These are phyloP conservation scores for Rhinophrynus dorsalis DNA, from an alignment of 2,797 vertebrate species.

Conservation along the genomic window DNA sequence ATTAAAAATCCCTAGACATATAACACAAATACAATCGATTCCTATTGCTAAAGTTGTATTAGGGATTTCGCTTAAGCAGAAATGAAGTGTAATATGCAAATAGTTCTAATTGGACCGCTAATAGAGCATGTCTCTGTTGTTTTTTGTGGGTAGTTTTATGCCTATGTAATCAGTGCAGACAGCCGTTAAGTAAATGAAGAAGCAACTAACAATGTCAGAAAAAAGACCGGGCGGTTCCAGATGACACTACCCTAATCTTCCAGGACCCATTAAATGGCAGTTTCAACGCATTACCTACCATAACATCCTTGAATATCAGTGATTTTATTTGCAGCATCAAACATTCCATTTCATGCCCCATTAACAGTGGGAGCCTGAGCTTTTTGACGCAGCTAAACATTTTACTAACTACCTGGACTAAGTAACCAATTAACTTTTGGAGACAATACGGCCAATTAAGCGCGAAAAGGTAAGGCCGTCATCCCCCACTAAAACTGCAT, in stretches of 20 bases:
- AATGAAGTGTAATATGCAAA: slow-evolving; percentile 98
- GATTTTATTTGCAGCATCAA: slow-evolving; percentile 99
- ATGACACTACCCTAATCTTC: slow-evolving; percentile 99
- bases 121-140: slow-evolving; percentile 98
- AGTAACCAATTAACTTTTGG: slow-evolving; percentile 99
- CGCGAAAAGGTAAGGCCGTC: slow-evolving; percentile 97
- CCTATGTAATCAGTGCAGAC: slow-evolving; percentile 99
- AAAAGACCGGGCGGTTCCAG: slow-evolving; percentile 98
- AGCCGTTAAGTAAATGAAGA: slow-evolving; percentile 99
- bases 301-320: slow-evolving; percentile 99
- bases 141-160: slow-evolving; percentile 92
- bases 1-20: slow-evolving; percentile 6
- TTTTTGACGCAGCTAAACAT: slow-evolving; percentile 99
- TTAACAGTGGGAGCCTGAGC: slow-evolving; percentile 99
- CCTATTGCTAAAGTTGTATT: slow-evolving; percentile 78
- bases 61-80: slow-evolving; percentile 88
- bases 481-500: slow-evolving; percentile 87
- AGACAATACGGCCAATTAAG: slow-evolving; percentile 99
- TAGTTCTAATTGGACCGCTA: slow-evolving; percentile 99
- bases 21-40: slow-evolving; percentile 73
- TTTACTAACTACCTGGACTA: slow-evolving; percentile 99
- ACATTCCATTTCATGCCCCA: slow-evolving; percentile 99
- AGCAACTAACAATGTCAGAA: slow-evolving; percentile 99
- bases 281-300: slow-evolving; percentile 99
- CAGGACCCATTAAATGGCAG: slow-evolving; percentile 99